Base-by-base conservation (phyloP, 2,888 invertebrate genomes). In the Sylvicola fuscatus region DNA sequence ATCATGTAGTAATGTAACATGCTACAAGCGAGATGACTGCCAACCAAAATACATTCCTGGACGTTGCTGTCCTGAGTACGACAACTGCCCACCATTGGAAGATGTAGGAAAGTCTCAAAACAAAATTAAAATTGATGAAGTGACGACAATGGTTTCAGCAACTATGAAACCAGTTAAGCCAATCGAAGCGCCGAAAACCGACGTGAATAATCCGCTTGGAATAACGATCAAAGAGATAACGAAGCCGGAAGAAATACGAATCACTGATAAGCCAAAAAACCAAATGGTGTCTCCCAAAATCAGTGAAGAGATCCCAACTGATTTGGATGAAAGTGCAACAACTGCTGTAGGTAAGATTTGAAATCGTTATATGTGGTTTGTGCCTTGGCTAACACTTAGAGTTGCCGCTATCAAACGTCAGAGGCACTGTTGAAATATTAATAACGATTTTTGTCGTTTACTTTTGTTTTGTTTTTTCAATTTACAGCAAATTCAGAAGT, bases 21-120 rank as follows among this genome's bases (percentile, higher is more conserved):
- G 82, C 58, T 79, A 74, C 58, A 67, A 70, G 45, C 64, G 81
- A 36, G 71, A 72, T 43, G 81, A 82, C 58, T 82, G 81, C 57
- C 66, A 69, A 47, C 78, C 78, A 27, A 66, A 72, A 41, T 68
- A 67, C 43, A 72, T 78, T 44, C 65, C 71, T 10, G 80, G 80
- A 34, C 68, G 75, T 48, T 82, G 82, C 58, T 82, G 82, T 49
- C 81, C 81, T 2, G 74, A 75, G 52, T 82, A 80, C 53, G 78
- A 80, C 51, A 76, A 81, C 59, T 82, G 82, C 52, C 79, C 80
- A 28, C 68, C 74, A 3, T 61, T 67, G 62, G 74, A 75, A 62
- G 51, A 43, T 32, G 10, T 21, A 8, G 21, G 21, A 21, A 21
- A 21, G 8, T 27, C 35, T 17, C 13, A 14, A 35, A 31, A 38